Conservation (phyloP, 2,113 vertebrate genomes). For the Regulus satrapa region DNA sequence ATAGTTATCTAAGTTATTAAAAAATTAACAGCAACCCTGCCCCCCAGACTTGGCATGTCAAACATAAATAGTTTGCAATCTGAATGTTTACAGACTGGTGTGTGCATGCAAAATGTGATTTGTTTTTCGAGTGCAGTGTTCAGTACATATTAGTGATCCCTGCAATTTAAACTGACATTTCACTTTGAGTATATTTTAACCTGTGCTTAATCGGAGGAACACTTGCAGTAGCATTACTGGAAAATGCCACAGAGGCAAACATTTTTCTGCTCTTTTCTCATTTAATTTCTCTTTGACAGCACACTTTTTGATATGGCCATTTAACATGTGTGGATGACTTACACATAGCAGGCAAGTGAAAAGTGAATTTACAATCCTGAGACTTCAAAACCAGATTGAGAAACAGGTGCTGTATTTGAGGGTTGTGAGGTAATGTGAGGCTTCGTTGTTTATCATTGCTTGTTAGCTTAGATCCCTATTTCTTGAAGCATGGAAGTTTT, state of each 20-base stretch:
- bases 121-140: not conserved
- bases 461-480: conserved; percentile 46
- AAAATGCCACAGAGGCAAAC: not conserved
- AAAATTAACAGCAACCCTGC: not conserved
- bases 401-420: not conserved
- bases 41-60: not conserved
- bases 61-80: not conserved
- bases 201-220: not conserved
- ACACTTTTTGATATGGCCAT: not conserved
- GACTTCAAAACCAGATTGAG: not conserved
- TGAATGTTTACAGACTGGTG: not conserved
- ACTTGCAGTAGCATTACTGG: not conserved
- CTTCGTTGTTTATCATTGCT: not conserved
- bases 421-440: not conserved
- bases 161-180: not conserved
- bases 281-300: not conserved
- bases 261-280: not conserved
- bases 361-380: not conserved
- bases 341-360: not conserved
- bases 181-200: not conserved
- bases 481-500: conserved; percentile 74
- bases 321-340: not conserved
- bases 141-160: not conserved
- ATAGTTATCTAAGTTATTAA: not conserved
- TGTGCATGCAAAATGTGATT: not conserved